These are phyloP conservation scores for Sisor rabdophorus DNA, from an alignment of 2,113 vertebrate species.

Conservation along the genomic window DNA sequence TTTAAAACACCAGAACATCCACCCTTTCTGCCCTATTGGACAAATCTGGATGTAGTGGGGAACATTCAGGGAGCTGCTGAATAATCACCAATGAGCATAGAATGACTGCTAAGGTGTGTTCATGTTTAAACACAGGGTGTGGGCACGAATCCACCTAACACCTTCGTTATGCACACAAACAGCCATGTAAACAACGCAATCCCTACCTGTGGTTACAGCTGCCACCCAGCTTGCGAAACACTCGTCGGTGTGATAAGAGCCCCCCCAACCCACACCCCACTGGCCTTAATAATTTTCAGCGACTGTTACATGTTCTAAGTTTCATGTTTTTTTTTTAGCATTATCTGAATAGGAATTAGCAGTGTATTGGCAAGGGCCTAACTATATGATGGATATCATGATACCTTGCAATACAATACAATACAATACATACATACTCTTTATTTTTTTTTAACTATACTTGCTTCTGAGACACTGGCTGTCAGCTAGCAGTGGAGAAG, in stretches of 20 bases:
- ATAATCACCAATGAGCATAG: constrained; percentile 54
- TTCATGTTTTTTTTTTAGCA: background rate
- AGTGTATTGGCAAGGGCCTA: too few relatives aligned
- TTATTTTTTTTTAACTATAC: too few relatives aligned
- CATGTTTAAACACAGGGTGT: constrained; percentile 51
- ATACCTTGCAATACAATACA: too few relatives aligned
- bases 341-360: too few relatives aligned
- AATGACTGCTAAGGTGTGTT: constrained; percentile 46
- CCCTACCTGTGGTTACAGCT: constrained; percentile 49
- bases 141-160: constrained; percentile 36
- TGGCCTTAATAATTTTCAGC: constrained; percentile 45
- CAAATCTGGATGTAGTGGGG: constrained; percentile 24
- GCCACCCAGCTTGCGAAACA: background rate
- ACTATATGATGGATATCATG: too few relatives aligned
- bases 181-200: constrained; percentile 45
- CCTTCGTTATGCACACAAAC: constrained; percentile 37
- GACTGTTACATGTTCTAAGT: background rate
- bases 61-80: constrained; percentile 56
- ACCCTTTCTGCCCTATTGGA: constrained; percentile 8
- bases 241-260: constrained; percentile 10
- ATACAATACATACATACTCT: too few relatives aligned
- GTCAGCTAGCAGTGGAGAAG: too few relatives aligned
- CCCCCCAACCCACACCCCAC: too few relatives aligned
- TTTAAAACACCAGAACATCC: background rate
- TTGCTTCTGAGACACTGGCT: too few relatives aligned